These are phyloP conservation scores for Calephelis nemesis DNA, from an alignment of 1,140 invertebrate genomes.

Conservation along the genomic window DNA sequence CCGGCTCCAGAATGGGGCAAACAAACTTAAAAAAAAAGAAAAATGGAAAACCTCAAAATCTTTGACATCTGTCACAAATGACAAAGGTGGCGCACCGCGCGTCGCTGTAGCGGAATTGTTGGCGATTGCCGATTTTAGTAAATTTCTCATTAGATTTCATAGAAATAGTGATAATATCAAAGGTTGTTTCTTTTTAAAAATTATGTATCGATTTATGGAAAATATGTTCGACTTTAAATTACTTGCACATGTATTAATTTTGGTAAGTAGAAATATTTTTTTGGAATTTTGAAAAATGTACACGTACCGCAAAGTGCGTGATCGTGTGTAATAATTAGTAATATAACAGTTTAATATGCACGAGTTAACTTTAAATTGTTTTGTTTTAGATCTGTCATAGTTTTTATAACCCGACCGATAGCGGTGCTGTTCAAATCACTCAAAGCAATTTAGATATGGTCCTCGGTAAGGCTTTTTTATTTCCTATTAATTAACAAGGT, in stretches of 20 bases:
- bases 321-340: conserved; percentile 3
- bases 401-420: conserved; percentile 84
- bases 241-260: conserved; percentile 45
- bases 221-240: conserved; percentile 41
- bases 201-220: conserved; percentile 28
- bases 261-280: conserved; percentile 50
- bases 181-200: conserved; percentile 13
- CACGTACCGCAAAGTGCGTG: conserved; percentile 16
- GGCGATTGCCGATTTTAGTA: neutral
- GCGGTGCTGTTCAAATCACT: conserved; percentile 88
- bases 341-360: conserved; percentile 31
- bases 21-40: too few species aligned
- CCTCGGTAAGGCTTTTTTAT: conserved; percentile 83
- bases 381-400: conserved; percentile 82
- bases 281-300: conserved; percentile 21
- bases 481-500: neutral
- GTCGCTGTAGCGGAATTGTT: conserved; percentile 8
- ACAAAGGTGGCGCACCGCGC: conserved; percentile 14
- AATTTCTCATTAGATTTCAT: neutral
- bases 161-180: neutral
- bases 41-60: too few species aligned
- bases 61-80: neutral
- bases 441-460: conserved; percentile 89
- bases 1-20: too few species aligned
- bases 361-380: conserved; percentile 55